Conservation (phyloP, 2,113 vertebrate genomes). For the Pollimyrus isidori region DNA sequence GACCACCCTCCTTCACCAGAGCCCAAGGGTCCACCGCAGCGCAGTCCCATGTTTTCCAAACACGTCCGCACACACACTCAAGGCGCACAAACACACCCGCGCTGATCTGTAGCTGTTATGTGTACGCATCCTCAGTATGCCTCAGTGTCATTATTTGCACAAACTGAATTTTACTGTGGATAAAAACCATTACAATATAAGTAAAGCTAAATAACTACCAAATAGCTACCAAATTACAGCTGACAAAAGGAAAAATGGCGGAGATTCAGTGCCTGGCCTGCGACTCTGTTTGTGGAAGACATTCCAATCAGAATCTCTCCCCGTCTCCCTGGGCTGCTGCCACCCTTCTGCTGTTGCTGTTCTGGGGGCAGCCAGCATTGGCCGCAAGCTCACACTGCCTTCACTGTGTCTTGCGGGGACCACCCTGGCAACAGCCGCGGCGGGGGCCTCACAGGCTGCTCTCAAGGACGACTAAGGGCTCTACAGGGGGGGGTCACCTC, state of each 20-base stretch:
- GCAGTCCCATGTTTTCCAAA: neutral
- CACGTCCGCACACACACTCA: slow-evolving; percentile 2
- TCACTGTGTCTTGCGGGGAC: slow-evolving; percentile 18
- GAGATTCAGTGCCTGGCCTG: slow-evolving; percentile 20
- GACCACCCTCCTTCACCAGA: neutral
- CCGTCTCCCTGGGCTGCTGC: slow-evolving; percentile 3
- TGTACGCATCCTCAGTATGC: neutral
- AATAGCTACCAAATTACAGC: neutral
- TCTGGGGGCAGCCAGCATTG: slow-evolving; percentile 17
- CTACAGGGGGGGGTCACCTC: neutral
- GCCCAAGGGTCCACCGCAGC: neutral
- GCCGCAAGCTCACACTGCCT: slow-evolving; percentile 25
- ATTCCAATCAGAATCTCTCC: neutral
- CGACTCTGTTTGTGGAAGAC: slow-evolving; percentile 13
- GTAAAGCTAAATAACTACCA: slow-evolving; percentile 14
- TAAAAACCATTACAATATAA: neutral
- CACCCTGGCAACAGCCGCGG: slow-evolving; percentile 25
- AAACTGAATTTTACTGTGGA: neutral
- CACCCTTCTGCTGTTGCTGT: neutral
- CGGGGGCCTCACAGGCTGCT: slow-evolving; percentile 13
- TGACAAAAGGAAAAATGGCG: neutral
- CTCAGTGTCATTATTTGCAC: neutral
- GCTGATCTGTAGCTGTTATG: neutral
- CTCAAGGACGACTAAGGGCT: slow-evolving; percentile 11
- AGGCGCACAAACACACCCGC: neutral